Base-by-base conservation (phyloP, 2,888 invertebrate genomes). In the Eueremaeus valkanovi region DNA sequence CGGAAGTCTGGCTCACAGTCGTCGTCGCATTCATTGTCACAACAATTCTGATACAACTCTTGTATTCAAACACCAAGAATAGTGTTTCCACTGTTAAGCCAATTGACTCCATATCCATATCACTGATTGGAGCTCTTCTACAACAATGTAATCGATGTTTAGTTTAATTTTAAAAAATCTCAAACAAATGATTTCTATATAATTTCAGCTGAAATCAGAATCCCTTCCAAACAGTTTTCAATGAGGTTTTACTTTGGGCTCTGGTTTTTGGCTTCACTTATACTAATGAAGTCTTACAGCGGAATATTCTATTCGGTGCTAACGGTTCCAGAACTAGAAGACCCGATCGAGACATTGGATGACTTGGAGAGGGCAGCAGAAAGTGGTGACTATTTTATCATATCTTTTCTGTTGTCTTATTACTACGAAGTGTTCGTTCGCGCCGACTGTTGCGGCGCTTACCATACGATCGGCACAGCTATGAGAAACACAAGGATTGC, bases 261-360 rank as follows among this genome's bases (percentile, higher is more conserved):
- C 2, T 74, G 68, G 66, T 49, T 74, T 24, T 24, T 68, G 11
- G n/a, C 68, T 16, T 36, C 63, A 9, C 24, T 74, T 24, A 24
- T 74, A 27, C 3, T 74, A 16, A 31, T 42, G 36, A 68, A 68
- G 18, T 11, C 45, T 2, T 74, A 74, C n/a, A 16, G 13, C 8
- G 61, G 40, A 3, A 21, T 40, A 29, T 74, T 74, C n/a, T 74
- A 68, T 31, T 74, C 74, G 33, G 24, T 49, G 3, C 31, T 74
- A 18, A 74, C 74, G 1, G 8, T 68, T 1, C 74, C 74, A 1
- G 66, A 16, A 13, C 40, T 40, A 16, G 29, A 40, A 16, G 29
- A 68, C 6, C 36, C 74, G 24, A 74, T 74, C 9, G 68, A 74
- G 16, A 74, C 74, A 42, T n/a, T 74, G 18, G 66, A 63, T 8